phyloP scores from a whole-genome alignment of 2,797 vertebrate genomes.

The Pyrocephalus nanus region DNA sequence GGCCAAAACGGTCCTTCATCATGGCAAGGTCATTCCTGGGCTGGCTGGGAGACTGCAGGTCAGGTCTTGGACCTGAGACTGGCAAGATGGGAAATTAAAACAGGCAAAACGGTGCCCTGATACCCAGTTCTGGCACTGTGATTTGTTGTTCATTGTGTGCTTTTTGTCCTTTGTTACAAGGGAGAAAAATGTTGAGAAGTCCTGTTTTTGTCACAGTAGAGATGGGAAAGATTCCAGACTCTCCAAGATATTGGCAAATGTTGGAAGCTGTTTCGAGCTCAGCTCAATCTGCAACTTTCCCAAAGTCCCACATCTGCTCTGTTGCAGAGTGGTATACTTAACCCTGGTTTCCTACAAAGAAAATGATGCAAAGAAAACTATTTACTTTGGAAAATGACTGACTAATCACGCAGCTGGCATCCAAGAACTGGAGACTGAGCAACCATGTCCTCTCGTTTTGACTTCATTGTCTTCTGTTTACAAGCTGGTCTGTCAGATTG shows the following conservation, averaged over 20 bases:
- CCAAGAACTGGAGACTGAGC: neutral
- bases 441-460: neutral
- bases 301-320: neutral
- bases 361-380: neutral
- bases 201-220: slow-evolving; percentile 28
- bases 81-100: neutral
- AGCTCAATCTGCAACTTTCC: neutral
- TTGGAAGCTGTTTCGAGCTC: slow-evolving; percentile 19
- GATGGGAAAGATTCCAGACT: slow-evolving; percentile 25
- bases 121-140: neutral
- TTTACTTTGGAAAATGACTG: neutral
- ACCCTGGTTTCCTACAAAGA: neutral
- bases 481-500: neutral
- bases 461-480: neutral
- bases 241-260: slow-evolving; percentile 36
- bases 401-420: neutral
- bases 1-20: neutral
- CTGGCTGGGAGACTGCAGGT: neutral
- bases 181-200: slow-evolving; percentile 12
- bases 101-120: neutral
- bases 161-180: slow-evolving; percentile 18
- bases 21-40: neutral
- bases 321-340: neutral
- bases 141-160: neutral
- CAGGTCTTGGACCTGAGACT: neutral